These are phyloP conservation scores for Scaptodrosophila lebanonensis DNA, from an alignment of 1,140 invertebrate genomes.

Conservation along the genomic window DNA sequence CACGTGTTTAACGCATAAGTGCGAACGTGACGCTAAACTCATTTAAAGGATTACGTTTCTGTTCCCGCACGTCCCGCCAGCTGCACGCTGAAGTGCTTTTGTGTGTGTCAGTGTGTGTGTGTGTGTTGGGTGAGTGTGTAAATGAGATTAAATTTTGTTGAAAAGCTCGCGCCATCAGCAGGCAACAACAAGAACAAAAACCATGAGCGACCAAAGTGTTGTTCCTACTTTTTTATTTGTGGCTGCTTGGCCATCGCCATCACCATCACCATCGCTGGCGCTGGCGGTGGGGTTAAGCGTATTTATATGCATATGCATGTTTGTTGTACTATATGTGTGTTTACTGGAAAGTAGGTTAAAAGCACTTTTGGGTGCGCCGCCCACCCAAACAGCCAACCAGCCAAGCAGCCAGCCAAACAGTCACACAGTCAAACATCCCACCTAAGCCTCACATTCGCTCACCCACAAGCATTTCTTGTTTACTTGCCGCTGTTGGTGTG, in stretches of 20 bases:
- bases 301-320: constrained; percentile 41
- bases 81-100: constrained; percentile 31
- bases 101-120: constrained; percentile 12
- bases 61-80: neutral
- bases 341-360: constrained; percentile 66
- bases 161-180: constrained; percentile 36
- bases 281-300: constrained; percentile 10
- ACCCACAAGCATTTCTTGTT: no score
- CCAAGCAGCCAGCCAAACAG: no score
- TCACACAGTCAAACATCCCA: no score
- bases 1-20: constrained; percentile 74
- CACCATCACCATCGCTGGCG: neutral
- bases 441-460: no score
- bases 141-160: constrained; percentile 72
- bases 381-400: neutral
- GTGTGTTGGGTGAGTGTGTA: constrained; percentile 31
- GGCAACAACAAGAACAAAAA: constrained; percentile 23
- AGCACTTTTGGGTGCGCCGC: constrained; percentile 62
- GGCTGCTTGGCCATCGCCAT: constrained; percentile 10
- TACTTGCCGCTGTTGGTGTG: constrained; percentile 26
- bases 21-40: constrained; percentile 74
- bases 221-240: constrained; percentile 50
- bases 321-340: constrained; percentile 10
- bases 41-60: constrained; percentile 68
- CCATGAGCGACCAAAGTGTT: constrained; percentile 33